Evolutionary conservation across 2,888 invertebrate genomes (phyloP).

Genomic region (Hirudinaria manillensis): DNA sequence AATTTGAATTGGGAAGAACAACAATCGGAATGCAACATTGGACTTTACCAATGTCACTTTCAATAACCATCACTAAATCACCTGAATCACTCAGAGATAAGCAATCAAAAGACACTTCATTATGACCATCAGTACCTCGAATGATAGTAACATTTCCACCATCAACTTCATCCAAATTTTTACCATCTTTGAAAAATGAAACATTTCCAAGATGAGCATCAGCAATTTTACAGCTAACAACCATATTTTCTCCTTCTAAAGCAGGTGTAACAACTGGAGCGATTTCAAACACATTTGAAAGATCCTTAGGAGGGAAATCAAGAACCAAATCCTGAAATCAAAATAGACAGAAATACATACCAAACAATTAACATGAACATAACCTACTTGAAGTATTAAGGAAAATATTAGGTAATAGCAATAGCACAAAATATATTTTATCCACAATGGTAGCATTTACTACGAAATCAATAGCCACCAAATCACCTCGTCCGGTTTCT

Average conservation of each 20-base stretch:
- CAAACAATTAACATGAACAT: no score
- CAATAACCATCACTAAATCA: conserved; percentile 15
- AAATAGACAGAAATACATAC: no score
- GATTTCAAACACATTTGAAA: not conserved
- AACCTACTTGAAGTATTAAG: no score
- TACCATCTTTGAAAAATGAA: conserved; percentile 22
- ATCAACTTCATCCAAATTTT: conserved; percentile 15
- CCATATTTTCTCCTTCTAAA: conserved; percentile 5
- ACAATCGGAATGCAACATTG: conserved; percentile 1
- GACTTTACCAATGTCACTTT: conserved; percentile 19
- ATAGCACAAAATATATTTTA: no score
- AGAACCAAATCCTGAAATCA: no score
- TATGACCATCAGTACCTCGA: not conserved
- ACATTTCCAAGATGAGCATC: not conserved
- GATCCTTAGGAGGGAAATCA: not conserved
- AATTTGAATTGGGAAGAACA: conserved; percentile 17
- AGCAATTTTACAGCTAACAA: not conserved
- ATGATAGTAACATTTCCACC: not conserved
- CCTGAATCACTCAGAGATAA: not conserved
- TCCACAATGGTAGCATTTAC: no score
- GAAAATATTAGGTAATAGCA: no score
- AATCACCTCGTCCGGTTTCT: not conserved
- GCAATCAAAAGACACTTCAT: not conserved
- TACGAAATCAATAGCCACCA: not conserved
- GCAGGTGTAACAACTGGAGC: not conserved